These are phyloP conservation scores for Anoplolepis gracilipes DNA, from an alignment of 1,140 invertebrate genomes.

Conservation along the genomic window DNA sequence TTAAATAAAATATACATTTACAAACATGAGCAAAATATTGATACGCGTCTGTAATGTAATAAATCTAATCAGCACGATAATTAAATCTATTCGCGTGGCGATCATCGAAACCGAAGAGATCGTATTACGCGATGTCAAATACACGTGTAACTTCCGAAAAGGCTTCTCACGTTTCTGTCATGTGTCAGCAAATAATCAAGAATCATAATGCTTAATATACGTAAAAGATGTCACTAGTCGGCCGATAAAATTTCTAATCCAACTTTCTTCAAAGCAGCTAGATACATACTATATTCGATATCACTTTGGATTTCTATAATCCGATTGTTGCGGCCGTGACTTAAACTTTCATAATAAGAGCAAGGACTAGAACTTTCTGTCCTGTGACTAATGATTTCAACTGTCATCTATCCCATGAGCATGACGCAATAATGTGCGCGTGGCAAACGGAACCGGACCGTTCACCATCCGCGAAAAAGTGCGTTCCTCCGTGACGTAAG, in stretches of 20 bases:
- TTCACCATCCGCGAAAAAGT: conserved; percentile 52
- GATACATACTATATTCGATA: background rate
- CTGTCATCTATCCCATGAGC: background rate
- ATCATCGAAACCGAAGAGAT: conserved; percentile 16
- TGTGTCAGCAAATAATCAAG: conserved; percentile 40
- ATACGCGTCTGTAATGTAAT: conserved; percentile 7
- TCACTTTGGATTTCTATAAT: background rate
- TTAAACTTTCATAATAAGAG: conserved; percentile 29
- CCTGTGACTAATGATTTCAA: conserved; percentile 25
- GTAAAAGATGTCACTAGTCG: background rate
- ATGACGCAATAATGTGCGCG: conserved; percentile 26
- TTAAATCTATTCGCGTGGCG: conserved; percentile 22
- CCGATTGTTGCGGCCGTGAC: conserved; percentile 7
- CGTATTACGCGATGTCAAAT: conserved; percentile 67
- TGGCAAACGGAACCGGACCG: conserved; percentile 40
- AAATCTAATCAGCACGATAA: too few species aligned
- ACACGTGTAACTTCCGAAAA: conserved; percentile 72
- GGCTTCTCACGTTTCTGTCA: conserved; percentile 60
- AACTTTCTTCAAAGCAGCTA: background rate
- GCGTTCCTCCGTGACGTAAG: conserved; percentile 52
- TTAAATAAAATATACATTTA: too few species aligned
- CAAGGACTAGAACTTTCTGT: conserved; percentile 37
- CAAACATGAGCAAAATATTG: background rate
- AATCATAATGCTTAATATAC: conserved; percentile 36
- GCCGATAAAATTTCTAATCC: background rate